Conservation (phyloP, 2,113 vertebrate genomes). For the Hippocampus abdominalis region DNA sequence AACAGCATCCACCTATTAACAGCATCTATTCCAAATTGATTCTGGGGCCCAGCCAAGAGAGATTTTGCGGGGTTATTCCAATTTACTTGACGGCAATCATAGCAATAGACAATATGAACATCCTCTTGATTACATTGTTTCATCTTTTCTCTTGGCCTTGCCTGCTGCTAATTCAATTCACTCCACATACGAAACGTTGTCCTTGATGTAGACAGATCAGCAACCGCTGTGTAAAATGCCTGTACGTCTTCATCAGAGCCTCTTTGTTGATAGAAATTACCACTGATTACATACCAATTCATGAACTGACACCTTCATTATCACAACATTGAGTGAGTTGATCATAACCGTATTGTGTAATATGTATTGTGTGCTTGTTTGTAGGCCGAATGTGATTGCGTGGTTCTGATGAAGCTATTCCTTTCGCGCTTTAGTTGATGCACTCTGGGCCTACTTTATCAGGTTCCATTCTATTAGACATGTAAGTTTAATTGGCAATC, state of each 20-base stretch:
- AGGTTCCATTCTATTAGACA: too few species aligned
- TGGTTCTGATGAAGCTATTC: background rate
- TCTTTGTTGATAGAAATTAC: background rate
- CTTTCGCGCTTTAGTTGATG: background rate
- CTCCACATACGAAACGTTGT: background rate
- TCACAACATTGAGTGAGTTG: background rate
- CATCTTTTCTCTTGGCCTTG: background rate
- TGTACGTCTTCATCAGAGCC: background rate
- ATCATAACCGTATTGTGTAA: too few species aligned
- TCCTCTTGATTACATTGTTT: background rate
- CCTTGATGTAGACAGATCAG: background rate
- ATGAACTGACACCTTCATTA: background rate
- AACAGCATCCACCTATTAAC: constrained; percentile 15
- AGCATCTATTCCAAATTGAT: constrained; percentile 10
- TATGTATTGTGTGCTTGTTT: background rate
- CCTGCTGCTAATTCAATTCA: background rate
- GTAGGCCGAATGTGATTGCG: background rate
- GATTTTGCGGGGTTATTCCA: background rate
- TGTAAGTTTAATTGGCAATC: background rate
- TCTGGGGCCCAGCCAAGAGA: constrained; percentile 2
- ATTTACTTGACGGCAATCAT: background rate
- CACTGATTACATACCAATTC: background rate
- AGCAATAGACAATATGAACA: background rate
- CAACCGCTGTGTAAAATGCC: background rate
- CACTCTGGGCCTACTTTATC: too few species aligned